Evolutionary conservation across 2,113 vertebrate genomes (phyloP).

Genomic region (Micronycteris hirsuta): DNA sequence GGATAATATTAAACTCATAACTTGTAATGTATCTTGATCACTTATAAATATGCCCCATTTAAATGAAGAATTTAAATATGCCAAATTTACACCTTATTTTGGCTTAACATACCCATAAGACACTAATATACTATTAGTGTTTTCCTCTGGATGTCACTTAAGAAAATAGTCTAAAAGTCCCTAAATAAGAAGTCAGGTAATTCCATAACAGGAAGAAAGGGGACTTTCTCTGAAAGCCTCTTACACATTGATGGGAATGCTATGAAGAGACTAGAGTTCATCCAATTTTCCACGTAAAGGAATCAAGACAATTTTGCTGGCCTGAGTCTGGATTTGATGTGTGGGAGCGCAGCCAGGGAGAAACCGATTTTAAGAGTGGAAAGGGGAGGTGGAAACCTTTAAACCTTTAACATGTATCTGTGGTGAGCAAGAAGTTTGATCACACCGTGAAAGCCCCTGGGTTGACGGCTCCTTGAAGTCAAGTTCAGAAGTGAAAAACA

Average conservation of each 20-base stretch:
- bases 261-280: not conserved
- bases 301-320: not conserved
- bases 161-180: not conserved
- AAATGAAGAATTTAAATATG: not conserved
- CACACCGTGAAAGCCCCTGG: conserved; percentile 46
- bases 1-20: not conserved
- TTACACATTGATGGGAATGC: not conserved
- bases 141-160: not conserved
- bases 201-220: not conserved
- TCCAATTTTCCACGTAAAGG: conserved; percentile 5
- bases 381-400: conserved; percentile 52
- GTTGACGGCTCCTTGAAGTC: conserved; percentile 64
- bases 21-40: not conserved
- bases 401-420: conserved; percentile 59
- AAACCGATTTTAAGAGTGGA: conserved; percentile 24
- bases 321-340: not conserved
- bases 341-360: not conserved
- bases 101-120: not conserved
- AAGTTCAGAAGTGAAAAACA: conserved; percentile 52
- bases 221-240: not conserved
- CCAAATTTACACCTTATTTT: not conserved
- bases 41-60: not conserved
- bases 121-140: no score
- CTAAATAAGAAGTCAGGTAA: not conserved
- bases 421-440: conserved; percentile 60